phyloP scores from a whole-genome alignment of 2,113 vertebrate genomes.

The Hypocryptadius cinnamomeus region DNA sequence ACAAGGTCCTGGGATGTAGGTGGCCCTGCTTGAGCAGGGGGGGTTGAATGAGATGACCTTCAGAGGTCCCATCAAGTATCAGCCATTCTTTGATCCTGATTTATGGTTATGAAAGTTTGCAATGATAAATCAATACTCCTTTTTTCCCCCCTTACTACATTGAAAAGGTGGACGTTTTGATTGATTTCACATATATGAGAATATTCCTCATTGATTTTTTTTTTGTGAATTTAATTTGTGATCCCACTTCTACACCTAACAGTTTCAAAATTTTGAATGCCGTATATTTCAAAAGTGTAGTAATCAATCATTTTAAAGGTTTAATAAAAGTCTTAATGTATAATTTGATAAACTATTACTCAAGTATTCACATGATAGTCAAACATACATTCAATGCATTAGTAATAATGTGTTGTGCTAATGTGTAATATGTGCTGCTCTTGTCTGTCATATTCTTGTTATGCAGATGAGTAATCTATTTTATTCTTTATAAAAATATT shows the following conservation, averaged over 20 bases:
- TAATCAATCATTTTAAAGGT: not conserved
- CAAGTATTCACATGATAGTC: not conserved
- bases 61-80: not conserved
- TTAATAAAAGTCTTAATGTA: not conserved
- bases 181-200: not conserved
- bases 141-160: not conserved
- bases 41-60: not conserved
- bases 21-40: not conserved
- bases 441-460: not conserved
- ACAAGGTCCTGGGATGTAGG: not conserved
- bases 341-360: not conserved
- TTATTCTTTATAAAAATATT: not conserved
- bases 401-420: not conserved
- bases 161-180: not conserved
- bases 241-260: not conserved
- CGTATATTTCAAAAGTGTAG: not conserved
- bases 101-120: not conserved
- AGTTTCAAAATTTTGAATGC: not conserved
- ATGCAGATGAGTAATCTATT: accelerated
- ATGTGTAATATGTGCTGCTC: not conserved
- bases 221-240: not conserved
- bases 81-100: not conserved
- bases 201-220: not conserved
- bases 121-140: not conserved
- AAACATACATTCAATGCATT: not conserved